A percentile compares a stretch with the other conserved stretches of the same genome.
Conservation (phyloP, 2,113 vertebrate species). For the Lagopus muta region DNA sequence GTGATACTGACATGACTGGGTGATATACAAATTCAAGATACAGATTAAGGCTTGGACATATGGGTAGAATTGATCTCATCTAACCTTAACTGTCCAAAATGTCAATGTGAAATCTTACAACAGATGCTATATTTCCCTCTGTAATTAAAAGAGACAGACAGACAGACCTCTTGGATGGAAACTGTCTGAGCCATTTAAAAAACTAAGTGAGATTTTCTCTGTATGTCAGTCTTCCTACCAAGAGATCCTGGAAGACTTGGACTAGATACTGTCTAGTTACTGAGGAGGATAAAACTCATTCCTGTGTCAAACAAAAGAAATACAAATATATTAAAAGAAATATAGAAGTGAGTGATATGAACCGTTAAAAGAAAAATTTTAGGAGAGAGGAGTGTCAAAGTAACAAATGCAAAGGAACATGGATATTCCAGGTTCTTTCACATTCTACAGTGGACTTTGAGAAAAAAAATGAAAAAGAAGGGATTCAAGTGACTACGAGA, state of each 20-base stretch:
- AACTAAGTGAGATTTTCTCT: neutral
- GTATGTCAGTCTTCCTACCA: neutral
- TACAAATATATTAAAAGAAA: neutral
- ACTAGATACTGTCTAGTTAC: neutral
- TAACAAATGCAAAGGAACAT: neutral
- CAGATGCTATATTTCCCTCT: neutral
- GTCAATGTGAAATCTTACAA: neutral
- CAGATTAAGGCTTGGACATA: neutral
- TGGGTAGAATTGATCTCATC: neutral
- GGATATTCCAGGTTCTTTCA: neutral
- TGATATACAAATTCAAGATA: neutral
- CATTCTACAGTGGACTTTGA: neutral
- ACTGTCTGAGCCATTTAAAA: neutral
- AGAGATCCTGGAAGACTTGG: neutral
- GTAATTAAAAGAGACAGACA: neutral
- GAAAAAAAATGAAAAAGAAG: neutral
- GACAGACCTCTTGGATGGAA: neutral
- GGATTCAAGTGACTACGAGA: neutral
- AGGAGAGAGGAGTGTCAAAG: neutral
- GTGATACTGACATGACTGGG: neutral
- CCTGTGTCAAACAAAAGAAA: neutral
- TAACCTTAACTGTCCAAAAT: conserved; percentile 26
- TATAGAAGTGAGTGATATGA: neutral
- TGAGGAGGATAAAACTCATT: neutral
- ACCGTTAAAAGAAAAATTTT: neutral